phyloP scores from a whole-genome alignment of 2,113 vertebrate species.

The Trematomus loennbergii region DNA sequence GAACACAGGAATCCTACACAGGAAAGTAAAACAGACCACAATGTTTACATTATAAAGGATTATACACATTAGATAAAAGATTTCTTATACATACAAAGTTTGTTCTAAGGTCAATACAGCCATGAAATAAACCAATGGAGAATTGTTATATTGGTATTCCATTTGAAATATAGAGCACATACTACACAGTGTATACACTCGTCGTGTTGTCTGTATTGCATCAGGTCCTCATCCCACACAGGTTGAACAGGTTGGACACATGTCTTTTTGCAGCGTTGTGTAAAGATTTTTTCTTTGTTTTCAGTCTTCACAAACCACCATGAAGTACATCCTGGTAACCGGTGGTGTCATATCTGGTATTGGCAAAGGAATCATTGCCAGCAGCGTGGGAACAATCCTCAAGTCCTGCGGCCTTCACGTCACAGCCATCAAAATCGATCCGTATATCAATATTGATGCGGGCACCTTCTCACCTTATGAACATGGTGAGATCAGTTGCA shows the following conservation, averaged over 20 bases:
- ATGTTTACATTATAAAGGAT: too few relatives aligned
- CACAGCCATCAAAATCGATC: conserved; percentile 98
- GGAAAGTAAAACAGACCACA: not conserved
- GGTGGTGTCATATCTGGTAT: conserved; percentile 98
- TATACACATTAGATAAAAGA: too few relatives aligned
- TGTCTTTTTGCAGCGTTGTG: not conserved
- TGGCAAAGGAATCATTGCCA: conserved; percentile 97
- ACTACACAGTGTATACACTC: not conserved
- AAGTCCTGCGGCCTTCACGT: conserved; percentile 97
- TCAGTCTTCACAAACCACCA: conserved; percentile 61
- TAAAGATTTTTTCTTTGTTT: not conserved
- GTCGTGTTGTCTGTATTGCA: not conserved
- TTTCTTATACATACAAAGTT: not conserved
- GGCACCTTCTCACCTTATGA: conserved; percentile 98
- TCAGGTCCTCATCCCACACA: not conserved
- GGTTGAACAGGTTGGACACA: not conserved
- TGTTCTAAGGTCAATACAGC: not conserved
- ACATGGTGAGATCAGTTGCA: conserved; percentile 84
- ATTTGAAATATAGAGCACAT: too few relatives aligned
- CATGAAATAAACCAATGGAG: not conserved
- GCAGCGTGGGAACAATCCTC: conserved; percentile 96
- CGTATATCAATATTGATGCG: conserved; percentile 98
- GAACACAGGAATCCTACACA: not conserved
- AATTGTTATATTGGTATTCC: not conserved
- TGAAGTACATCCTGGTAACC: conserved; percentile 99